phyloP scores from a whole-genome alignment of 2,797 vertebrate genomes.

The Ispidina picta region DNA sequence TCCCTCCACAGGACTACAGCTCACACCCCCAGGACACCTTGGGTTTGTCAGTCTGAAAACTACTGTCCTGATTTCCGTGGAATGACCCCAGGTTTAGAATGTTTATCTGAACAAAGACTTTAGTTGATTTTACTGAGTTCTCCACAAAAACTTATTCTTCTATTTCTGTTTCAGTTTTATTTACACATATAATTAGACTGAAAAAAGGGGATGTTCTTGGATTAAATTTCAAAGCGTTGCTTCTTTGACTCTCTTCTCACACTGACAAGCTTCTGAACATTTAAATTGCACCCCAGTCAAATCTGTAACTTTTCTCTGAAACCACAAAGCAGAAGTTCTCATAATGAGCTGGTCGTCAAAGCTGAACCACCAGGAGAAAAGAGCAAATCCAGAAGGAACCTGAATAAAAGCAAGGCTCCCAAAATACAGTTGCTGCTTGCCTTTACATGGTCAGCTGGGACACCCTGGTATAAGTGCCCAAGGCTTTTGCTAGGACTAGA shows the following conservation, averaged over 20 bases:
- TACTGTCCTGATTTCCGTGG: not conserved
- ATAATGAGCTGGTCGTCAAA: not conserved
- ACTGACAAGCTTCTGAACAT: not conserved
- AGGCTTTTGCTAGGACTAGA: not conserved
- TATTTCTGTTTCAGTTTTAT: not conserved
- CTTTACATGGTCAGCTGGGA: not conserved
- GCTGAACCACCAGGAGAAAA: not conserved
- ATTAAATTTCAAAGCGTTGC: not conserved
- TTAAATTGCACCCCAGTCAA: not conserved
- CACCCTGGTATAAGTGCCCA: not conserved
- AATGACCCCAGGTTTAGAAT: not conserved
- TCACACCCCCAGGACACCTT: not conserved
- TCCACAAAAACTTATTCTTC: not conserved
- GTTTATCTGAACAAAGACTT: not conserved
- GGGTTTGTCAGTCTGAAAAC: not conserved
- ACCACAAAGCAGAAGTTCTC: not conserved
- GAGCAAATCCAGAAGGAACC: not conserved
- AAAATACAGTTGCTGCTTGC: not conserved
- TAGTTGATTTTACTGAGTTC: not conserved
- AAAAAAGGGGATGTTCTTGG: not conserved
- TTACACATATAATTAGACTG: not conserved
- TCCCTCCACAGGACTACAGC: not conserved
- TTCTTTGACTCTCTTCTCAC: not conserved
- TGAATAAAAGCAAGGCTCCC: not conserved
- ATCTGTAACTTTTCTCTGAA: not conserved